Conservation (phyloP, 2,797 vertebrate species). For the Amphiprion clarkii region DNA sequence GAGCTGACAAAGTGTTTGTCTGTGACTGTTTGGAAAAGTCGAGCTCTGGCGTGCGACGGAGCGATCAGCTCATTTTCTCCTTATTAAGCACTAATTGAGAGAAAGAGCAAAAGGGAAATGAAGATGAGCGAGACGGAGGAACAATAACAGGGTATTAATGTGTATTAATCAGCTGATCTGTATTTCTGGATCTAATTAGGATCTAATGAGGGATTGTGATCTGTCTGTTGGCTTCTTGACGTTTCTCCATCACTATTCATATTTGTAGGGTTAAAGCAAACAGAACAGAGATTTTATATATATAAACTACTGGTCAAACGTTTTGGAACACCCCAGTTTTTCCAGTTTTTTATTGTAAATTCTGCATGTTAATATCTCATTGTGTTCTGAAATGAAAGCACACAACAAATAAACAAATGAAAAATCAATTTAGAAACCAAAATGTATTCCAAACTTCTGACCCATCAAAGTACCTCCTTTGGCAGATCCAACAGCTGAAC, state of each 20-base stretch:
- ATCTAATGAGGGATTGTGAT: conserved; percentile 75
- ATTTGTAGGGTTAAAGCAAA: background rate
- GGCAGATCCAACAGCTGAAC: too few relatives aligned
- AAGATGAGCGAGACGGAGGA: conserved; percentile 54
- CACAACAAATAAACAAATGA: too few relatives aligned
- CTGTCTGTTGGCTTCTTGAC: conserved; percentile 68
- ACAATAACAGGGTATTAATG: conserved; percentile 64
- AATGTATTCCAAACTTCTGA: too few relatives aligned
- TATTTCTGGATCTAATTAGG: conserved; percentile 79
- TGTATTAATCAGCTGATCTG: conserved; percentile 80
- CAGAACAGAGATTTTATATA: background rate
- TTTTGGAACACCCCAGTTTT: too few relatives aligned
- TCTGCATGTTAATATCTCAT: too few relatives aligned
- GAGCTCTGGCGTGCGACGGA: conserved; percentile 61
- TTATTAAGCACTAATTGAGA: conserved; percentile 81
- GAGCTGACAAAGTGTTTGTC: conserved; percentile 58
- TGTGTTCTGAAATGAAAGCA: too few relatives aligned
- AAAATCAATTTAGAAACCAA: too few relatives aligned
- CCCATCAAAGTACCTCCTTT: too few relatives aligned
- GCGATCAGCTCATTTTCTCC: conserved; percentile 73
- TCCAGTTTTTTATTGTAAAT: too few relatives aligned
- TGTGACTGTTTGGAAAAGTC: conserved; percentile 62
- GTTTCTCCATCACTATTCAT: conserved; percentile 24
- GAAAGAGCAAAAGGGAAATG: conserved; percentile 51
- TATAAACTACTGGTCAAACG: too few relatives aligned